These are phyloP conservation scores for Buathra laborator DNA, from an alignment of 2,888 invertebrate genomes.

Conservation along the genomic window DNA sequence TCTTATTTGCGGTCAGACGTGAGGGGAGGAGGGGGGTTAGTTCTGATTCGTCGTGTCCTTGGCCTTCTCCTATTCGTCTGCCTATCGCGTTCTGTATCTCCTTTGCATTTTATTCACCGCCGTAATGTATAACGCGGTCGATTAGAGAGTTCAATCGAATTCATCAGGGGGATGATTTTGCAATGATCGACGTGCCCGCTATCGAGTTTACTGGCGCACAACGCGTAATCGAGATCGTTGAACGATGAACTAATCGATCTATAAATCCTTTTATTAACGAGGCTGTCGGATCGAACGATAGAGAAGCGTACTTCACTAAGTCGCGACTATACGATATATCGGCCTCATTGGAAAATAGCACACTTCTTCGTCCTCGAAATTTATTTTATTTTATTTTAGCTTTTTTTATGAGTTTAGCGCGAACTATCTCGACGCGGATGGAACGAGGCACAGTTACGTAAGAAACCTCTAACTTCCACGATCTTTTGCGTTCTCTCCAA, in stretches of 20 bases:
- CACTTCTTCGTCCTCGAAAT: conserved; percentile 12
- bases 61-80: conserved; percentile 56
- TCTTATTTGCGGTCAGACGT: neutral
- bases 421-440: neutral
- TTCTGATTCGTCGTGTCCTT: conserved; percentile 61
- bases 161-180: conserved; percentile 4
- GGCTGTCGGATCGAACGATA: conserved; percentile 1
- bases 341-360: conserved; percentile 10
- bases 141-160: neutral
- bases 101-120: conserved; percentile 7
- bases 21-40: neutral
- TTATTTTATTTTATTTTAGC: neutral
- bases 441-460: conserved; percentile 53
- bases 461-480: conserved; percentile 47
- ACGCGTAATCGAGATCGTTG: conserved; percentile 21
- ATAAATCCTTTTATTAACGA: conserved; percentile 1
- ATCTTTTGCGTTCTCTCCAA: conserved; percentile 7
- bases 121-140: conserved; percentile 27
- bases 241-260: conserved; percentile 38
- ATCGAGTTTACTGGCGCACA: conserved; percentile 6
- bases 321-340: neutral
- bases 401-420: neutral
- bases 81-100: conserved; percentile 33
- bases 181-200: neutral
- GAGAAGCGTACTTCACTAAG: conserved; percentile 35